Conservation (phyloP, 1,140 invertebrate species). For the Trichomalopsis sarcophagae region DNA sequence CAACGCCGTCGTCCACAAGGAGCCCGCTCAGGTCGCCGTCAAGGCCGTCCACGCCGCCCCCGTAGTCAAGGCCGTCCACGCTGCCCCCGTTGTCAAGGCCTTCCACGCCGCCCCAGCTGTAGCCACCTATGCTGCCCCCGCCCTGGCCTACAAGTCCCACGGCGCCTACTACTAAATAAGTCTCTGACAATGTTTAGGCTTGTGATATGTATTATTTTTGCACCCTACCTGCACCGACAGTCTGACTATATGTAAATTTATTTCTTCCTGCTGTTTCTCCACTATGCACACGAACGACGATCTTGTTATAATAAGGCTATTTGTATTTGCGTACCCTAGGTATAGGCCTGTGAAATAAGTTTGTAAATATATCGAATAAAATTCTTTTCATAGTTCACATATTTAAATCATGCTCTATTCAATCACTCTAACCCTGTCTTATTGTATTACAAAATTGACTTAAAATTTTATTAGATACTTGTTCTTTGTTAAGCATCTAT, state of each 20-base stretch:
- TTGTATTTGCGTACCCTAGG: conserved; percentile 12
- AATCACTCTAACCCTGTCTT: background rate
- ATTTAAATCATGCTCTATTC: background rate
- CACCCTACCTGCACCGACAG: background rate
- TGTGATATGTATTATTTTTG: background rate
- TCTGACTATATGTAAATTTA: conserved; percentile 23
- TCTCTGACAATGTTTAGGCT: no score
- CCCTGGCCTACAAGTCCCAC: conserved; percentile 65
- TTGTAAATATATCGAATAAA: conserved; percentile 47
- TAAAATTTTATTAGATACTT: no score
- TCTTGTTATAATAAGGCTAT: background rate
- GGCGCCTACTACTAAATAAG: conserved; percentile 4
- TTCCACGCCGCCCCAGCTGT: conserved; percentile 53
- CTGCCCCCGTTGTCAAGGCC: conserved; percentile 43
- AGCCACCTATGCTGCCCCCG: conserved; percentile 45
- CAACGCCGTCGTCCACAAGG: conserved; percentile 78
- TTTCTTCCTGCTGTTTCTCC: background rate
- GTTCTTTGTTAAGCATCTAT: no score
- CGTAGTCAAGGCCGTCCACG: conserved; percentile 54
- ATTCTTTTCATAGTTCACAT: background rate
- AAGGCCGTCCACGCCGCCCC: conserved; percentile 58
- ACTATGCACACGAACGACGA: background rate
- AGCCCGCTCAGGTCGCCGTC: conserved; percentile 70
- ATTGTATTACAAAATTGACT: no score
- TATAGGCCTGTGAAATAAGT: background rate